Evolutionary conservation across 2,888 invertebrate species (phyloP), one percentile per base, ranked within the genome.

Genomic region (Encarsia formosa): DNA sequence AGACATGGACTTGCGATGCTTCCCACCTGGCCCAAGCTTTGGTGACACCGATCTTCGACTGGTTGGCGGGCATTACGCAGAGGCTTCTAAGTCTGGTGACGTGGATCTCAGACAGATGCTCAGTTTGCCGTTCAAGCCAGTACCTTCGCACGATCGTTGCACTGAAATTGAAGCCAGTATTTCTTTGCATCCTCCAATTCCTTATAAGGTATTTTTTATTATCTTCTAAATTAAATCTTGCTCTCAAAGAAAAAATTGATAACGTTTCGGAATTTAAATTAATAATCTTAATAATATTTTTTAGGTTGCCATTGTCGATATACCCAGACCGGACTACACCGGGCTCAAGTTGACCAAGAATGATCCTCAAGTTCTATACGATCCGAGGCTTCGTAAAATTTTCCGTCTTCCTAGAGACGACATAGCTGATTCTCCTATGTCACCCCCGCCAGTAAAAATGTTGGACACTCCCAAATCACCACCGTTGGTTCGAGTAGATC

Each of bases 141-240:
- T 86, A 41, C 84, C 87, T n/a, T 84, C 87, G 62, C 90, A 89
- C 69, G 82, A 86, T 13, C 90, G 91, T 0, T 91, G 91, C 22
- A 87, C 86, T 0, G 92, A 92, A 77, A 91, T 92, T 56, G 88
- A 91, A 66, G 91, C 87, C 8, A 88, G 88, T 31, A 80, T 88
- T 38, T 83, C 83, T 45, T 86, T 87, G 35, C 91, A 91, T 69
- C 82, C 84, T 0, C 86, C 87, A 0, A 84, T 91, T 45, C 62
- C 75, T 0, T 92, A 86, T 77, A 84, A 83, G 69, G 56, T 56
- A 18, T 52, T 13, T 23, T 16, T n/a, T n/a, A n/a, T n/a, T n/a
- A n/a, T n/a, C n/a, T n/a, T n/a, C n/a, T n/a, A n/a, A n/a, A n/a
- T n/a, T n/a, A n/a, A n/a, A n/a, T n/a, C n/a, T n/a, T n/a, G n/a